Evolutionary conservation across 2,113 vertebrate genomes (phyloP), one percentile per base, ranked within the genome.

Genomic region (Tursiops truncatus): DNA sequence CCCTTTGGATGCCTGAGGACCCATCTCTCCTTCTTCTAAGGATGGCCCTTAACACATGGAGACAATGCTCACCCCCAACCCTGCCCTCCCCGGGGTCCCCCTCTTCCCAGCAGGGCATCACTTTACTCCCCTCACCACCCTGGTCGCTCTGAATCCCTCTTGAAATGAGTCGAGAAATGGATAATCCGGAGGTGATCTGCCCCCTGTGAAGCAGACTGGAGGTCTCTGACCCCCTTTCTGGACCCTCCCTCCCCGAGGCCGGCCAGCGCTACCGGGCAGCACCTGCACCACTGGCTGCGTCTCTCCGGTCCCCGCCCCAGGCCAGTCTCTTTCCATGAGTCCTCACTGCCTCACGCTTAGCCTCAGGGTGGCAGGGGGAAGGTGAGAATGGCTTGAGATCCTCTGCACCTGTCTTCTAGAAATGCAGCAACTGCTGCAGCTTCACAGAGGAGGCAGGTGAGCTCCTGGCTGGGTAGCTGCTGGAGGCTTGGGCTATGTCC

Each of bases 121-220:
- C 9, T 26, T n/a, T 26, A 23, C 26, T 60, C n/a, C 31, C 13
- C 67, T 25, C 13, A 2, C 12, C 36, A 26, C 65, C 25, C 26
- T 10, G 0, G 5, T 31, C 2, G 0, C 21, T 58, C 68, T 31
- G 79, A 25, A n/a, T 36, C 38, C 21, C 11, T 71, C 36, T 71
- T 44, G 28, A 63, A 63, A 10, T 38, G 62, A 92, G 38, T n/a
- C 9, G 7, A 44, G 44, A 58, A 25, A 13, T 47, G 47, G 41
- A 68, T 26, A 10, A 28, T 14, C 31, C 44, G 28, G 47, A 67
- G 63, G 8, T 3, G 14, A 26, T 82, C 33, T 77, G 12, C 13
- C 0, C 21, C 31, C 17, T 47, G 23, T 62, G n/a, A 18, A 9
- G 31, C 11, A 15, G 0, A n/a, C 33, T n/a, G 11, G 21, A 77